Base-by-base conservation (phyloP, 2,113 vertebrate genomes). In the Caranx melampygus region DNA sequence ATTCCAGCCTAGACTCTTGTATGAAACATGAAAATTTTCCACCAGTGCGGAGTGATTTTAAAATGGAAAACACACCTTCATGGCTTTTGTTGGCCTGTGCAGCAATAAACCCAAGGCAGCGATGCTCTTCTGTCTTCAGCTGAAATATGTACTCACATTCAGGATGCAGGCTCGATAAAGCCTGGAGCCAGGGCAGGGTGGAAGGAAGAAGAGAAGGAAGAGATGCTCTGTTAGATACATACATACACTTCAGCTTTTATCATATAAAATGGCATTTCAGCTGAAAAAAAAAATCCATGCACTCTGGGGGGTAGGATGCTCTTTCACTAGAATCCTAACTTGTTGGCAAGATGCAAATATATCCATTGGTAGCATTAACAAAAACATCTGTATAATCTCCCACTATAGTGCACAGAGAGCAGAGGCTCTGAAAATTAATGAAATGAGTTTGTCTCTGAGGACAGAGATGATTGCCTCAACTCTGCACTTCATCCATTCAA, bases 61-160 rank as follows among this genome's bases (percentile, higher is more conserved):
- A 44, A 73, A 64, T 4, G 3, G 20, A 63, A 75, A 62, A 74
- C 75, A 45, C 63, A 93, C 69, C 94, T 87, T 91, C 85, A 6
- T 72, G 42, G 82, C 86, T 95, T 55, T 72, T 65, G 86, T 95
- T 95, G 60, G 34, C 81, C 21, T 90, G 87, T 49, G 88, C 89
- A 21, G 79, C 73, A 16, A 94, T 91, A 74, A 85, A 76, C 78
- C 79, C 89, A 21, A 92, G 89, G 86, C 95, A 95, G 51, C 16
- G 82, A 20, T 15, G 91, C 77, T 94, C 92, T 20, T 95, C 95
- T 78, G 67, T 89, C 81, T 92, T 90, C 86, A 95, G 79, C 89
- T 94, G 94, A 75, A 94, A 94, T 58, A 95, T 90, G 75, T 88
- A 93, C 72, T 95, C 94, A n/a, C 95, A 95, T 76, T 95, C 95